A percentile compares a stretch with the other conserved stretches of the same genome.
phyloP scores from a whole-genome alignment of 2,888 invertebrate genomes.

The Steromphala cineraria region DNA sequence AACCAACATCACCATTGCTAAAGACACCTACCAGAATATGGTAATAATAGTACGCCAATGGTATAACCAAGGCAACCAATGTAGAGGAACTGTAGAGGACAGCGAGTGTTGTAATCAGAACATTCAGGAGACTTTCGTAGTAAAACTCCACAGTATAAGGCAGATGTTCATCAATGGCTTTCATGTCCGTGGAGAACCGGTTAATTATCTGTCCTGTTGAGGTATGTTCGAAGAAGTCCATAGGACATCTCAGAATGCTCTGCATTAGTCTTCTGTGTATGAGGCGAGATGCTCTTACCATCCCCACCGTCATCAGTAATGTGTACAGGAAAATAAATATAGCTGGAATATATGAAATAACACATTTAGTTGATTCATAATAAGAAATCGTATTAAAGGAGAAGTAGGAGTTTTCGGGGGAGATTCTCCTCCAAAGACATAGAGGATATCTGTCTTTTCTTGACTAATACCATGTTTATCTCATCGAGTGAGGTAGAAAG shows the following conservation, averaged over 20 bases:
- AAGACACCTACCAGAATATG: neutral
- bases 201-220: neutral
- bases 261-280: neutral
- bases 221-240: neutral
- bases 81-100: neutral
- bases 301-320: neutral
- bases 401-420: no score
- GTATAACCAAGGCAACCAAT: neutral
- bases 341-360: neutral
- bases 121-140: neutral
- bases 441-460: no score
- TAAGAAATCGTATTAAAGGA: no score
- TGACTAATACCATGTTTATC: no score
- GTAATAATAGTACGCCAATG: neutral
- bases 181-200: neutral
- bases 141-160: neutral
- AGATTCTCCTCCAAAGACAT: no score
- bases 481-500: no score
- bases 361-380: no score
- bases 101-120: neutral
- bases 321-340: neutral
- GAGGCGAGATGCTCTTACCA: neutral
- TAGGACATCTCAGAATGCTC: neutral
- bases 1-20: no score
- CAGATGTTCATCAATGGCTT: neutral